Percentiles rank a stretch among this genome's conserved stretches.
phyloP scores from a whole-genome alignment of 2,113 vertebrate species.

The Tangachromis dhanisi region DNA sequence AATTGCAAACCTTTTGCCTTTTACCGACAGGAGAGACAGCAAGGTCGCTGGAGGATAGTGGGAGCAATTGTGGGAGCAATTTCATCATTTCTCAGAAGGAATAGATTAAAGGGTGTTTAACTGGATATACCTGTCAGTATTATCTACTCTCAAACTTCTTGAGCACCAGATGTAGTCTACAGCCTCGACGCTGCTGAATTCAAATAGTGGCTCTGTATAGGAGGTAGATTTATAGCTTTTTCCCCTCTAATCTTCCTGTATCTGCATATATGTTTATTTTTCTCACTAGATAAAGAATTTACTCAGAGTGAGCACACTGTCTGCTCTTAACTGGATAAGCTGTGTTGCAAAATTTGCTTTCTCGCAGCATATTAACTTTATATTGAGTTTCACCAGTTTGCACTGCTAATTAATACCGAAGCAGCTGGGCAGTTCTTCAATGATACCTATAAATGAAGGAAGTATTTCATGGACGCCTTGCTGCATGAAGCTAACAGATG shows the following conservation, averaged over 20 bases:
- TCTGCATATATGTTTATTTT: background rate
- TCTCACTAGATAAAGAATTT: background rate
- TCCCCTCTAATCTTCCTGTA: background rate
- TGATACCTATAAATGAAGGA: slow-evolving; percentile 4
- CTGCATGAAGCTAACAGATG: slow-evolving; percentile 60
- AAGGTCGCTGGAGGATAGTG: background rate
- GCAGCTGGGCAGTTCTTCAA: slow-evolving; percentile 21
- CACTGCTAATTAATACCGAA: slow-evolving; percentile 28
- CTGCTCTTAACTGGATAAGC: background rate
- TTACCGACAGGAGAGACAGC: background rate
- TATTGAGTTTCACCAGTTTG: background rate
- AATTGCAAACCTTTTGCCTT: slow-evolving; percentile 1
- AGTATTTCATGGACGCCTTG: slow-evolving; percentile 21
- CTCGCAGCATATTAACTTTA: background rate
- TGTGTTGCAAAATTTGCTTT: background rate
- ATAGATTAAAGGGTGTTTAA: slow-evolving; percentile 28
- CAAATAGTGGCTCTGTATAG: background rate
- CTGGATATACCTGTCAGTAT: slow-evolving; percentile 17
- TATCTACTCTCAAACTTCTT: background rate
- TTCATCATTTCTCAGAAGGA: background rate
- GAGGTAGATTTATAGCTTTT: background rate
- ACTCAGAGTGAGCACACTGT: background rate
- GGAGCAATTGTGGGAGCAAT: background rate
- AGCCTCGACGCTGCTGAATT: background rate
- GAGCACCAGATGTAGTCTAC: background rate